Base-by-base conservation (phyloP, 2,888 invertebrate species). In the Alloscopus bannaensis region DNA sequence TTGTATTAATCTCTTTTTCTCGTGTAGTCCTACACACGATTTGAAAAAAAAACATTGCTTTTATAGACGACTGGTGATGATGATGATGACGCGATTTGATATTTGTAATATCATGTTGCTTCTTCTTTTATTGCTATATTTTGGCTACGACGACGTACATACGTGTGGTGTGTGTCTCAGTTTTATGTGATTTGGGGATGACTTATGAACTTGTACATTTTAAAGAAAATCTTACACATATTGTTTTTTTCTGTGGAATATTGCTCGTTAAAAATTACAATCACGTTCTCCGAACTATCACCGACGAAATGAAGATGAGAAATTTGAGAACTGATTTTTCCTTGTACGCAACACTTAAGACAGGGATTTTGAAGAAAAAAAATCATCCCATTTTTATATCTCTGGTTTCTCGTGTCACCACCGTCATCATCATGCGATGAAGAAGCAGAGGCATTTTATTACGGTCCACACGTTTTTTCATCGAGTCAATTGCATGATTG, bases 221-320 rank as follows among this genome's bases (percentile, higher is more conserved):
- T 50, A 50, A 50, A 36, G 24, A 68, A n/a, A n/a, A n/a, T n/a
- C n/a, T n/a, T n/a, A n/a, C n/a, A n/a, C n/a, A n/a, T n/a, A n/a
- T n/a, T n/a, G n/a, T n/a, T n/a, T n/a, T n/a, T n/a, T n/a, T n/a
- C n/a, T n/a, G n/a, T n/a, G 20, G 28, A 40, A 16, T 42, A 42
- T 22, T 28, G 36, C 40, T 69, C 52, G 68, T 76, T 69, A 76
- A 45, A 69, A 62, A 76, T 76, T 76, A 69, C 36, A 1, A 40
- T 68, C 76, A 76, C 76, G 76, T 76, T 42, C 50, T 69, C 18
- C 4, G 6, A n/a, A n/a, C n/a, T n/a, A n/a, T n/a, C n/a, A n/a
- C n/a, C n/a, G n/a, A n/a, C 18, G 47, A n/a, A n/a, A 47, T 47
- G n/a, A n/a, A 29, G 24, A 22, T 52, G 60, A 29, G 69, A 76